These are phyloP conservation scores for Cephalopholis sonnerati DNA, from an alignment of 2,113 vertebrate species.

Conservation along the genomic window DNA sequence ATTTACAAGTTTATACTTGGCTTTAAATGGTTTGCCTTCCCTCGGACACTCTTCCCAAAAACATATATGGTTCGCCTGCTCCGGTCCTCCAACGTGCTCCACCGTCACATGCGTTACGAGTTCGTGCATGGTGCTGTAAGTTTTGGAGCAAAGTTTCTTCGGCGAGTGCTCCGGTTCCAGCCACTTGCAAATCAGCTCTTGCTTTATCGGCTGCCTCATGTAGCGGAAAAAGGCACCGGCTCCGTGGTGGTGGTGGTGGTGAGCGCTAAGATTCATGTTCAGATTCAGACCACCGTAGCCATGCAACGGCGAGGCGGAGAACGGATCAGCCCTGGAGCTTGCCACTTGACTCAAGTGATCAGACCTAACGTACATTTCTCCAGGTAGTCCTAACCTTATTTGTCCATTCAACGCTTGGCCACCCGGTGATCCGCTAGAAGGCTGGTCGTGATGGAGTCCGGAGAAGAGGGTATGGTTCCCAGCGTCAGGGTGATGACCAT, in stretches of 20 bases:
- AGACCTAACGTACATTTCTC: slow-evolving; percentile 97
- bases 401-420: slow-evolving; percentile 95
- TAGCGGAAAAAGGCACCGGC: slow-evolving; percentile 98
- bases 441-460: slow-evolving; percentile 93
- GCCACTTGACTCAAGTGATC: slow-evolving; percentile 95
- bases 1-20: slow-evolving; percentile 99
- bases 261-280: slow-evolving; percentile 94
- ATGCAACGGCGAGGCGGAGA: slow-evolving; percentile 92
- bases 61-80: slow-evolving; percentile 97
- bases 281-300: slow-evolving; percentile 92
- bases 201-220: slow-evolving; percentile 99
- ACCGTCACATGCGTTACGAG: slow-evolving; percentile 98
- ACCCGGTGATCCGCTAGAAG: slow-evolving; percentile 92
- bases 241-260: slow-evolving; percentile 89
- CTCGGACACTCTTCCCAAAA: slow-evolving; percentile 99
- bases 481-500: slow-evolving; percentile 94
- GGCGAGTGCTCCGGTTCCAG: slow-evolving; percentile 89
- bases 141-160: slow-evolving; percentile 96
- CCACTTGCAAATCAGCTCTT: slow-evolving; percentile 99
- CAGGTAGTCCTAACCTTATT: slow-evolving; percentile 97
- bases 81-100: slow-evolving; percentile 99
- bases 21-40: slow-evolving; percentile 99
- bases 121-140: slow-evolving; percentile 99
- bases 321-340: slow-evolving; percentile 93
- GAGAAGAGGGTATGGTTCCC: slow-evolving; percentile 92